Percentiles rank a stretch among this genome's conserved stretches.
These are phyloP conservation scores for Motacilla alba DNA, from an alignment of 2,113 vertebrate species.

Conservation along the genomic window DNA sequence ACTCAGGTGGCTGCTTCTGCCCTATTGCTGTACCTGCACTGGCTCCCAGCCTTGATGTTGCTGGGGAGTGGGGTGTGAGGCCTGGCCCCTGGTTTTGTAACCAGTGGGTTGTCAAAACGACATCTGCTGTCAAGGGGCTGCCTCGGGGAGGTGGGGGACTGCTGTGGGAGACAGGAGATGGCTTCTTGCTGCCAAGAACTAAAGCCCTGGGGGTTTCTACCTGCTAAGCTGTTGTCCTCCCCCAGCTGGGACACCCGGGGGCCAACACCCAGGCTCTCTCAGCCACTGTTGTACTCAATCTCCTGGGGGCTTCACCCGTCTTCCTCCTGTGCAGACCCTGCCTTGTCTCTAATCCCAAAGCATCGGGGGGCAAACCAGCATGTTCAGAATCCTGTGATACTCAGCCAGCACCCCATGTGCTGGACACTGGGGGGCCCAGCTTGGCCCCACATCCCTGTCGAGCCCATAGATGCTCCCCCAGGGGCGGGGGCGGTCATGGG, in stretches of 20 bases:
- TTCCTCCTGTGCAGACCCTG: neutral
- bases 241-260: neutral
- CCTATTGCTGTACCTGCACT: fast-evolving
- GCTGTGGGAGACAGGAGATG: neutral
- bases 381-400: neutral
- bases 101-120: fast-evolving
- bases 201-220: neutral
- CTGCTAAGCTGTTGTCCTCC: neutral
- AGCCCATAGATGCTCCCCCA: neutral
- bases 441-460: neutral
- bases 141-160: neutral
- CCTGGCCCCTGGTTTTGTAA: neutral
- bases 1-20: neutral
- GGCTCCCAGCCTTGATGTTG: fast-evolving
- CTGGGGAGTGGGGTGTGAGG: neutral
- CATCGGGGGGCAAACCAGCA: neutral
- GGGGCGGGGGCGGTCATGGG: fast-evolving
- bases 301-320: neutral
- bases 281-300: fast-evolving
- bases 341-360: neutral
- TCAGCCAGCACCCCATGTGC: neutral
- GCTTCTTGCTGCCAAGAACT: neutral
- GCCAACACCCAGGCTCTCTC: neutral
- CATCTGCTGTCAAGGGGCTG: neutral
- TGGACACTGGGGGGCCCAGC: no score